These are phyloP conservation scores for Sympetrum striolatum DNA, from an alignment of 2,888 invertebrate species.

Conservation along the genomic window DNA sequence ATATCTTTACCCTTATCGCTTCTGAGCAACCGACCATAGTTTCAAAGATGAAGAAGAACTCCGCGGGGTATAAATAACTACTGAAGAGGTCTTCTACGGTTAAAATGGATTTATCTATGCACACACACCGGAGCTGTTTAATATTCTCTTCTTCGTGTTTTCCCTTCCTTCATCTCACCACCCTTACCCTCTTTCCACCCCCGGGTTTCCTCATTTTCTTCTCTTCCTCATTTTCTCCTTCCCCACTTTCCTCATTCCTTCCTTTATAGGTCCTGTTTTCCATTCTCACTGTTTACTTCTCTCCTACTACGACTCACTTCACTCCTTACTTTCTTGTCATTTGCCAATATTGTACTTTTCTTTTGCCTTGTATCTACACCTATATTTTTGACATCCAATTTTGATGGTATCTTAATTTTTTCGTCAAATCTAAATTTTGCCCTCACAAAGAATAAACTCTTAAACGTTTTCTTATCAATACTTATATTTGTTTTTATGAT, in stretches of 20 bases:
- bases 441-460: too few relatives aligned
- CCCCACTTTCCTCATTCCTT: not conserved
- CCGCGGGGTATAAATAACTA: constrained; percentile 4
- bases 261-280: not conserved
- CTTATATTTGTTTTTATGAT: too few relatives aligned
- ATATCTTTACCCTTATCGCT: not conserved
- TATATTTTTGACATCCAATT: too few relatives aligned
- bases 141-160: not conserved
- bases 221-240: not conserved
- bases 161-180: not conserved
- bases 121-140: not conserved
- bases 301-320: too few relatives aligned
- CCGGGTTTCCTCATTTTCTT: not conserved
- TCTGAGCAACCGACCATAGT: not conserved
- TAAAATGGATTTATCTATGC: constrained; percentile 34
- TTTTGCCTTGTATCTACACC: too few relatives aligned
- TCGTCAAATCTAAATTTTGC: too few relatives aligned
- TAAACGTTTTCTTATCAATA: too few relatives aligned
- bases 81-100: constrained; percentile 1
- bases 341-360: too few relatives aligned
- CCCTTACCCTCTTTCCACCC: not conserved
- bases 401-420: too few relatives aligned
- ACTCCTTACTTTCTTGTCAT: too few relatives aligned
- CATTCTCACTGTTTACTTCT: too few relatives aligned
- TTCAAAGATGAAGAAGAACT: constrained; percentile 34